Evolutionary conservation across 2,113 vertebrate species (phyloP).

Genomic region (Ophiodon elongatus): DNA sequence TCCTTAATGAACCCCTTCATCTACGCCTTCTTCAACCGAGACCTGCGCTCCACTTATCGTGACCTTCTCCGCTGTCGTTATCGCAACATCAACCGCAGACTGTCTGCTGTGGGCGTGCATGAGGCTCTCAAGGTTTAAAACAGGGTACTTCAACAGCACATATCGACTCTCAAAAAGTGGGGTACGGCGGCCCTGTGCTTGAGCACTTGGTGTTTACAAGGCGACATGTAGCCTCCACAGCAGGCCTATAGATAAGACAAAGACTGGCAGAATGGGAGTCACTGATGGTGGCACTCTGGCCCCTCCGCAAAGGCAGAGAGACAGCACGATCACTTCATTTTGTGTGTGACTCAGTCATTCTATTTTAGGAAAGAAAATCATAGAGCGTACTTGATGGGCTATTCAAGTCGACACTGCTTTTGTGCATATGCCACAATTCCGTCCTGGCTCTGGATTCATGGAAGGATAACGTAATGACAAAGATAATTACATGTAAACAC

Average conservation of each 20-base stretch:
- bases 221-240: slow-evolving; percentile 24
- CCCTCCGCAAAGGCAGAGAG: slow-evolving; percentile 36
- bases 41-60: slow-evolving; percentile 86
- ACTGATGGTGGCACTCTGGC: slow-evolving; percentile 37
- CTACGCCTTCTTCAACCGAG: slow-evolving; percentile 88
- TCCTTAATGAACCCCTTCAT: slow-evolving; percentile 89
- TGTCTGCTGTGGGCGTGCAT: slow-evolving; percentile 87
- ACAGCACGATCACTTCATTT: slow-evolving; percentile 54
- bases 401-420: slow-evolving; percentile 64
- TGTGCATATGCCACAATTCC: slow-evolving; percentile 63
- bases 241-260: slow-evolving; percentile 64
- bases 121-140: slow-evolving; percentile 83
- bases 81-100: slow-evolving; percentile 87
- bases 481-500: slow-evolving; percentile 59
- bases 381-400: slow-evolving; percentile 59
- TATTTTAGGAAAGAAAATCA: slow-evolving; percentile 74
- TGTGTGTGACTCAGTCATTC: slow-evolving; percentile 67
- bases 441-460: slow-evolving; percentile 47
- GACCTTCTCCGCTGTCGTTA: slow-evolving; percentile 87
- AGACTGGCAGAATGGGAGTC: slow-evolving; percentile 58
- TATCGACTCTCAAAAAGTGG: slow-evolving; percentile 7
- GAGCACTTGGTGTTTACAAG: slow-evolving; percentile 58
- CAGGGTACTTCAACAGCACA: not conserved
- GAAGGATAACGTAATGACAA: slow-evolving; percentile 47
- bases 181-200: slow-evolving; percentile 19